Evolutionary conservation across 1,140 invertebrate species (phyloP).

Genomic region (Temnothorax nylanderi): DNA sequence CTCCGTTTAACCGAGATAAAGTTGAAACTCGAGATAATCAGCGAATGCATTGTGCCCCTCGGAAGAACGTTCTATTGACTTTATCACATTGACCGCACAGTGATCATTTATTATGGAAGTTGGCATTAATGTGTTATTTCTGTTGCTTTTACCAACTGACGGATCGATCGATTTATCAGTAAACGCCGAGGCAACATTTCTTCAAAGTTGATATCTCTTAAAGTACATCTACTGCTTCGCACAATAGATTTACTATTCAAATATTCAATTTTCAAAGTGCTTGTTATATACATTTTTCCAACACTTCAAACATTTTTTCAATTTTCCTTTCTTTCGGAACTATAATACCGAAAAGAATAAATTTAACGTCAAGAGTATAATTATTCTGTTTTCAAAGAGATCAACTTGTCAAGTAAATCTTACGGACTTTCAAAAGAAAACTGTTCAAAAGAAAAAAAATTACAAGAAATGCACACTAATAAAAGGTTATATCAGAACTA

Average conservation of each 20-base stretch:
- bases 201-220: neutral
- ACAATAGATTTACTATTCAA: neutral
- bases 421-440: neutral
- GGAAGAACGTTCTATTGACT: neutral
- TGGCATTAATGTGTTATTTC: neutral
- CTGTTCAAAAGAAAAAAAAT: neutral
- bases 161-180: constrained; percentile 1
- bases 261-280: neutral
- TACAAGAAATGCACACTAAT: neutral
- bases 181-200: neutral
- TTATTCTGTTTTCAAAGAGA: neutral
- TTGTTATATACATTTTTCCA: neutral
- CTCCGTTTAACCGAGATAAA: neutral
- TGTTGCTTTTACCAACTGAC: constrained; percentile 4
- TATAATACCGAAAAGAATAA: neutral
- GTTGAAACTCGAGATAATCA: neutral
- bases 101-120: neutral
- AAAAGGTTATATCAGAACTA: neutral
- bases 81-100: neutral
- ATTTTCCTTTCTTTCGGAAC: neutral
- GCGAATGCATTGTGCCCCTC: neutral
- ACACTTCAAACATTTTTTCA: neutral
- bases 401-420: neutral
- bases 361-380: neutral
- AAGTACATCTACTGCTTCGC: too few relatives aligned